phyloP scores from a whole-genome alignment of 2,113 vertebrate species.

The Irena cyanogastra region DNA sequence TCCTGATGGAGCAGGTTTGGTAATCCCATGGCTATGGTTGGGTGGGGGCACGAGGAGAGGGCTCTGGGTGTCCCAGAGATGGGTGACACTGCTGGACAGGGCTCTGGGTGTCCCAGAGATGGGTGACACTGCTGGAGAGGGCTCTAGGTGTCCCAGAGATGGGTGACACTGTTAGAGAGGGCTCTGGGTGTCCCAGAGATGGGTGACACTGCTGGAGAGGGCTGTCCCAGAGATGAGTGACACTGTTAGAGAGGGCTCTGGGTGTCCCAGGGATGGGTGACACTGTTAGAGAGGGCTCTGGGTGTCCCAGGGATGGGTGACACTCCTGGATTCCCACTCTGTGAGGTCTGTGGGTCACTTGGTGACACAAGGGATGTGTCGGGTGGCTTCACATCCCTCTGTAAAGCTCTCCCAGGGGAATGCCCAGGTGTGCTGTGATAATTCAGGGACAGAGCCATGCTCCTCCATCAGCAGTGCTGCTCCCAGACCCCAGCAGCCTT shows the following conservation, averaged over 20 bases:
- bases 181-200: neutral
- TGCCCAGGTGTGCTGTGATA: neutral
- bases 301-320: neutral
- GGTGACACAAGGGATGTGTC: neutral
- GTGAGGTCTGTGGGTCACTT: accelerated
- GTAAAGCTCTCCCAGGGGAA: neutral
- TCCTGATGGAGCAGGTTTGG: neutral
- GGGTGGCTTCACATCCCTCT: neutral
- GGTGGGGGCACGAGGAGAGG: neutral
- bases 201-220: neutral
- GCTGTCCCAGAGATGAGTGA: neutral
- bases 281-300: neutral
- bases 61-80: neutral
- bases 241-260: neutral
- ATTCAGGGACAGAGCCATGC: accelerated
- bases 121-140: neutral
- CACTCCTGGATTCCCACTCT: neutral
- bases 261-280: neutral
- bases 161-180: neutral
- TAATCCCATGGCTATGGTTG: neutral
- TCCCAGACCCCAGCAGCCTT: neutral
- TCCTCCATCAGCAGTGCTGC: neutral
- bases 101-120: neutral
- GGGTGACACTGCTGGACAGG: neutral
- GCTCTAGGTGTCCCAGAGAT: neutral